These are phyloP conservation scores for Siderastrea radians DNA, from an alignment of 92 coral and sea anemone species.

Conservation along the genomic window DNA sequence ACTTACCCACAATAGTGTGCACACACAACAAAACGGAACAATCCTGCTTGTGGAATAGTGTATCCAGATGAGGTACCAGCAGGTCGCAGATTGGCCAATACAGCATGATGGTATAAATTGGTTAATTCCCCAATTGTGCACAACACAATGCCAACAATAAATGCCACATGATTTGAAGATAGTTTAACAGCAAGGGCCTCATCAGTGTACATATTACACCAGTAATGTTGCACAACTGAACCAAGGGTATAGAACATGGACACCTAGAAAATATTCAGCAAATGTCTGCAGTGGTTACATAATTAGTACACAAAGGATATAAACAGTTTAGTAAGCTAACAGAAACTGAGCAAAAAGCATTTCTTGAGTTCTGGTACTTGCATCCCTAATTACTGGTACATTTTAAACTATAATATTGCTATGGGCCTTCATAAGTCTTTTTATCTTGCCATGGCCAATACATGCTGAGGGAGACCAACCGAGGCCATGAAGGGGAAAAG, in stretches of 20 bases:
- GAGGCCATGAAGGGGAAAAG: too few species aligned
- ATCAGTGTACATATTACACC: conserved; percentile 83
- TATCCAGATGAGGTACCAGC: conserved; percentile 66
- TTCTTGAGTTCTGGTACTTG: too few species aligned
- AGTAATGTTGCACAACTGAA: conserved; percentile 86
- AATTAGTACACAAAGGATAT: background rate
- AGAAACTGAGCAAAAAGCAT: too few species aligned
- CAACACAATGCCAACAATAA: conserved; percentile 54
- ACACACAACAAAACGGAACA: conserved; percentile 76
- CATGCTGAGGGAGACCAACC: too few species aligned
- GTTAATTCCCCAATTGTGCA: conserved; percentile 72
- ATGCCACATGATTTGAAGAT: conserved; percentile 60
- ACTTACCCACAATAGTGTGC: conserved; percentile 88
- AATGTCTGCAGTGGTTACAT: background rate
- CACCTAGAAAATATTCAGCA: conserved; percentile 13
- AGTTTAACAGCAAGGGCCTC: conserved; percentile 51
- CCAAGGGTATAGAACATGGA: conserved; percentile 74
- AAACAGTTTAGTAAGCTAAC: too few species aligned
- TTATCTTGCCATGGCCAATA: too few species aligned
- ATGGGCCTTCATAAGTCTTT: too few species aligned
- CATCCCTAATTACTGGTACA: too few species aligned
- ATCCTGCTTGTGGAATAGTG: conserved; percentile 78
- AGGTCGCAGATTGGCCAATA: conserved; percentile 75
- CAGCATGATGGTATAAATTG: conserved; percentile 75
- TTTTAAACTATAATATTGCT: too few species aligned